phyloP scores from a whole-genome alignment of 2,888 invertebrate genomes.

The Drosophila infuscata region DNA sequence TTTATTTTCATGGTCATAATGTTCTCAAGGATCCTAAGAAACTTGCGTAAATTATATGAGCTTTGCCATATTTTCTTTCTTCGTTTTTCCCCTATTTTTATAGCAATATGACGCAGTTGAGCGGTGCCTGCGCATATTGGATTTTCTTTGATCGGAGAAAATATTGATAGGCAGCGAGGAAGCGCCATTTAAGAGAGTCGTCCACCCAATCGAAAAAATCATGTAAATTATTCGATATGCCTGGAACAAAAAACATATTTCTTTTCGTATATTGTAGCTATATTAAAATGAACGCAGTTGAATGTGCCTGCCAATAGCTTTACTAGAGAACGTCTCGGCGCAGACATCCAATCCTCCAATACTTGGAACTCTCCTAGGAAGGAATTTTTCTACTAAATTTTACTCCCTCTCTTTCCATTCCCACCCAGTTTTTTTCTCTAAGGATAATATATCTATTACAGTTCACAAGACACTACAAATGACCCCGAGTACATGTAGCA shows the following conservation, averaged over 20 bases:
- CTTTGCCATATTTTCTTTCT: slow-evolving; percentile 34
- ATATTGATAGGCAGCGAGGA: slow-evolving; percentile 32
- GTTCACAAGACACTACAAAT: slow-evolving; percentile 35
- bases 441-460: slow-evolving; percentile 51
- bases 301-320: slow-evolving; percentile 66
- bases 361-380: slow-evolving; percentile 13
- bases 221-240: slow-evolving; percentile 49
- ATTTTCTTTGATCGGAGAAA: slow-evolving; percentile 20
- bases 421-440: slow-evolving; percentile 24
- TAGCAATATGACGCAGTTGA: slow-evolving; percentile 79
- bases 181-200: slow-evolving; percentile 11
- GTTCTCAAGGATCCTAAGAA: slow-evolving; percentile 26
- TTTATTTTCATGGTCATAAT: slow-evolving; percentile 25
- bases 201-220: slow-evolving; percentile 9
- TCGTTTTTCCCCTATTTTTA: slow-evolving; percentile 43
- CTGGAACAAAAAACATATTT: slow-evolving; percentile 51
- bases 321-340: slow-evolving; percentile 18
- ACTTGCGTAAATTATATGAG: slow-evolving; percentile 45
- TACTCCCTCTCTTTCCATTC: slow-evolving; percentile 19
- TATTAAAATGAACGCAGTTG: slow-evolving; percentile 53
- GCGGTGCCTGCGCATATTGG: slow-evolving; percentile 71
- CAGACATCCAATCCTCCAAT: slow-evolving; percentile 22
- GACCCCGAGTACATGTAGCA: slow-evolving; percentile 55
- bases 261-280: slow-evolving; percentile 64
- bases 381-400: slow-evolving; percentile 40